Evolutionary conservation across 2,888 invertebrate species (phyloP), one percentile per base, ranked within the genome.

Genomic region (Tipula confusa): DNA sequence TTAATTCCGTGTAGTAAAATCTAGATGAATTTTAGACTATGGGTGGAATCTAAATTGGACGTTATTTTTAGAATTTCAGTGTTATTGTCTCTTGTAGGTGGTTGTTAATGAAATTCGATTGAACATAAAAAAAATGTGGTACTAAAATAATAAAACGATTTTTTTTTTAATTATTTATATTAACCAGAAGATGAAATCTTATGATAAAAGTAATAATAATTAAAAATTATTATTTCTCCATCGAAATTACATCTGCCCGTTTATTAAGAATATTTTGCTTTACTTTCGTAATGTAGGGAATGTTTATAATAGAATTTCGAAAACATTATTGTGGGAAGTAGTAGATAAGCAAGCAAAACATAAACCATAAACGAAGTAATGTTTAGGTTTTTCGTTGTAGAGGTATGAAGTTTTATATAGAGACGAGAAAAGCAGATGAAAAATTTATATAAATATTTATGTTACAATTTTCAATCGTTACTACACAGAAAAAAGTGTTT

Each of bases 91-190:
- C 24, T 64, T 64, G 64, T 64, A 64, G 64, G 64, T 64, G 64
- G 64, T 64, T 64, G 64, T 64, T 64, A 64, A 64, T 64, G 64
- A 64, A 64, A 64, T 64, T 64, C 64, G 64, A 64, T 64, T 64
- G 24, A 24, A 24, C 24, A 11, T 64, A 64, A 64, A 24, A 64
- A 64, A 11, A 64, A 18, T 9, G 24, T 64, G n/a, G 64, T 64
- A 64, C 18, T 64, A 64, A 64, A 64, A 64, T 11, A 43, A 43
- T 15, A 43, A 43, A 43, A 43, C 4, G 43, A n/a, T 15, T 43
- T 43, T 43, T 43, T 43, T n/a, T 36, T 43, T 24, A 64, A 64
- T 64, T 64, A 64, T 64, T 64, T 64, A 64, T 64, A 9, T 24
- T 64, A 36, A 2, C 33, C 33, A 64, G 2, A 24, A 64, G 24